A percentile compares a stretch with the other conserved stretches of the same genome.
Conservation (phyloP, 2,888 invertebrate species). For the Laspeyria flexula region DNA sequence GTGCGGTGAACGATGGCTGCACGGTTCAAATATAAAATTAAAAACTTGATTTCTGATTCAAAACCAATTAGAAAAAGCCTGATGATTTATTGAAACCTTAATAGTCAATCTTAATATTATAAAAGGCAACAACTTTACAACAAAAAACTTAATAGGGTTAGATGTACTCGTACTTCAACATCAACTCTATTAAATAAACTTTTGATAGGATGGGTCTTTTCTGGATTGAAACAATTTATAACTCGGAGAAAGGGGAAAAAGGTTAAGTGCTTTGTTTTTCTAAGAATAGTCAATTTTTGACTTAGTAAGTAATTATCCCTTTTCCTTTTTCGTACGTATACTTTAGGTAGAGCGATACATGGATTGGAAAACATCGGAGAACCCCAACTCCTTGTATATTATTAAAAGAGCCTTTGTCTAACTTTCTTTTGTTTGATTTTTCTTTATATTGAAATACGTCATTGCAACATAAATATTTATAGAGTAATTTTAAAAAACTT, state of each 20-base stretch:
- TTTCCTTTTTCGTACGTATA: constrained; percentile 10
- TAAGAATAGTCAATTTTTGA: constrained; percentile 22
- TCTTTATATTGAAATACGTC: constrained; percentile 13
- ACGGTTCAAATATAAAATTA: constrained; percentile 48
- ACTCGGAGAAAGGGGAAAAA: constrained; percentile 10
- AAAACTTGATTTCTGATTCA: constrained; percentile 55
- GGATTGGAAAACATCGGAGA: constrained; percentile 5
- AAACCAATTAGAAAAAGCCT: constrained; percentile 51
- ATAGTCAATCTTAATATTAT: constrained; percentile 56
- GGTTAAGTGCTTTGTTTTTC: constrained; percentile 13
- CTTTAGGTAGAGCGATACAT: background rate
- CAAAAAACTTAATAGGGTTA: constrained; percentile 28
- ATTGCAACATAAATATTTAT: constrained; percentile 3
- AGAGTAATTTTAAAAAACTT: background rate
- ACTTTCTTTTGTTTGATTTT: constrained; percentile 23
- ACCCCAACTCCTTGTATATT: constrained; percentile 13
- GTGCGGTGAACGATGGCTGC: constrained; percentile 42
- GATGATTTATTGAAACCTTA: constrained; percentile 48
- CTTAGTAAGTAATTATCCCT: constrained; percentile 23
- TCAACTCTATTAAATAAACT: constrained; percentile 8
- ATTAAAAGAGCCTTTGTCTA: constrained; percentile 19
- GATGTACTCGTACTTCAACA: constrained; percentile 11
- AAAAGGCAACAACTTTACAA: constrained; percentile 43
- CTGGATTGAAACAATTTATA: constrained; percentile 12
- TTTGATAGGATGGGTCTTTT: constrained; percentile 15